Evolutionary conservation across 2,113 vertebrate species (phyloP).

Genomic region (Catharus bicknelli): DNA sequence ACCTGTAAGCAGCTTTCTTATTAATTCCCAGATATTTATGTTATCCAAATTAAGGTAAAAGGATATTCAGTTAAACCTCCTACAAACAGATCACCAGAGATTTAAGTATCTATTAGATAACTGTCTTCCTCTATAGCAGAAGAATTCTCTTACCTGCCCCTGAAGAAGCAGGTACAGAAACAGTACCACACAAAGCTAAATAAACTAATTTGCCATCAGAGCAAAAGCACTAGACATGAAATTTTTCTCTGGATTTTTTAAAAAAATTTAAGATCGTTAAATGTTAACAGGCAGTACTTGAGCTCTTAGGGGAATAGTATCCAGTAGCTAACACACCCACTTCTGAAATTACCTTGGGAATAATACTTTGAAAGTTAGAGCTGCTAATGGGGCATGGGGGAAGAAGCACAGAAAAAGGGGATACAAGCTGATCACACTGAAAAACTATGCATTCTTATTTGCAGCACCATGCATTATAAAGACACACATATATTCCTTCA

Average conservation of each 20-base stretch:
- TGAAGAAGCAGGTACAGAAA: not conserved
- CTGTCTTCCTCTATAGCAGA: not conserved
- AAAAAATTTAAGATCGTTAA: not conserved
- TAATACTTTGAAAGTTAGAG: not conserved
- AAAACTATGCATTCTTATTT: not conserved
- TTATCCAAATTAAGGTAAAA: not conserved
- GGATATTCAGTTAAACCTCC: not conserved
- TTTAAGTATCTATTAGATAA: not conserved
- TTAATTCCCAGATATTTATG: not conserved
- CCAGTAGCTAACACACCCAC: not conserved
- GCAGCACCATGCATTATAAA: not conserved
- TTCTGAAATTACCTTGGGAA: not conserved
- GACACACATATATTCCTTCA: not conserved
- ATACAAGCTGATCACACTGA: not conserved
- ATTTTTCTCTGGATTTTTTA: not conserved
- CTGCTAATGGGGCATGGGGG: rapidly evolving
- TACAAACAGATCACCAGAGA: not conserved
- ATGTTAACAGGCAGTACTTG: not conserved
- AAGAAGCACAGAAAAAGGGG: not conserved
- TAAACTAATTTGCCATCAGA: not conserved
- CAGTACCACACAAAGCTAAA: not conserved
- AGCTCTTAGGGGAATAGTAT: not conserved
- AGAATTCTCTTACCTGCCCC: not conserved
- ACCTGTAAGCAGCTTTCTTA: not conserved
- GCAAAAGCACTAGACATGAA: not conserved